Conservation (phyloP, 2,113 vertebrate genomes). For the Genyomyrus donnyi region DNA sequence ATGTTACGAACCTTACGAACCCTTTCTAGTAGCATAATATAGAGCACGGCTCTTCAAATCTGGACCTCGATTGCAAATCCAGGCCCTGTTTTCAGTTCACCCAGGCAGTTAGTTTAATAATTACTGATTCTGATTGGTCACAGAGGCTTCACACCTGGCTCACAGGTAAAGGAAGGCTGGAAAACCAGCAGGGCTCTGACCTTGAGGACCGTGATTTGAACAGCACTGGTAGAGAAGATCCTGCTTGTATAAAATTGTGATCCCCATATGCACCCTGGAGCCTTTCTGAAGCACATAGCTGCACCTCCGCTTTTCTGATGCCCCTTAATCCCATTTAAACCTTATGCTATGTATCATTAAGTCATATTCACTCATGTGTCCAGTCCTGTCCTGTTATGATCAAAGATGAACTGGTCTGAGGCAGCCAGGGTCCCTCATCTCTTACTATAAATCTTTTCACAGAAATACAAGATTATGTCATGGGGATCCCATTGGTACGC, state of each 20-base stretch:
- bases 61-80: neutral
- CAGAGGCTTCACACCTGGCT: neutral
- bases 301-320: neutral
- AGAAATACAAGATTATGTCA: constrained; percentile 79
- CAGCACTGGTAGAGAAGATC: neutral
- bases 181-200: neutral
- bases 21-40: neutral
- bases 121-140: neutral
- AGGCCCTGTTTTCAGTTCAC: neutral
- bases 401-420: neutral
- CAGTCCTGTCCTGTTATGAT: neutral
- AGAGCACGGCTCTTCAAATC: neutral
- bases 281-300: neutral
- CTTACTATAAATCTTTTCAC: neutral
- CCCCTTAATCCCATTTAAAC: neutral
- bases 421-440: neutral
- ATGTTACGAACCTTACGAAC: neutral
- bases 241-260: neutral
- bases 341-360: neutral
- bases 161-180: neutral
- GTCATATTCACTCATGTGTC: neutral
- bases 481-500: constrained; percentile 76
- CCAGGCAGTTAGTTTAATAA: neutral
- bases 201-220: neutral
- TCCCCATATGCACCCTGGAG: neutral